Conservation (phyloP, 2,113 vertebrate species). For the Sylvietta virens region DNA sequence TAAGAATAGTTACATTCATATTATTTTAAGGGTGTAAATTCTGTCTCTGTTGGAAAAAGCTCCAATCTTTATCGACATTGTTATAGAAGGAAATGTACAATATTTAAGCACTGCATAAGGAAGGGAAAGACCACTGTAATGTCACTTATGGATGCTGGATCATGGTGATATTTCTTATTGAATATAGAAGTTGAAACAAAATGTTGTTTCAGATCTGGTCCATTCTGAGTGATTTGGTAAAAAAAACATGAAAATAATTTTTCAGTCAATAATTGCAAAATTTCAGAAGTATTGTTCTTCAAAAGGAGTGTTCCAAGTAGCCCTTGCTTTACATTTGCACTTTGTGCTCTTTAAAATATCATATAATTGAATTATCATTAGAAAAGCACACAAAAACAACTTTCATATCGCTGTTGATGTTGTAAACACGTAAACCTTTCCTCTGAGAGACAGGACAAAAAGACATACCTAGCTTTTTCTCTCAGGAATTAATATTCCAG, state of each 20-base stretch:
- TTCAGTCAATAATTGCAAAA: neutral
- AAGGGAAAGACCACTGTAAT: neutral
- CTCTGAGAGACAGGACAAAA: neutral
- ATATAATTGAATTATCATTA: neutral
- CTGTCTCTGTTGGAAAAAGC: neutral
- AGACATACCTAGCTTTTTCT: neutral
- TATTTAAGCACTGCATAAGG: neutral
- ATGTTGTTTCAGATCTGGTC: neutral
- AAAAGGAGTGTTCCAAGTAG: neutral
- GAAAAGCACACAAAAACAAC: neutral
- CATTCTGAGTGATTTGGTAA: neutral
- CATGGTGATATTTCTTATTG: neutral
- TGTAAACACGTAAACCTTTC: neutral
- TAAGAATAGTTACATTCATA: neutral
- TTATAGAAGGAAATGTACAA: accelerated
- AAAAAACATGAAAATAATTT: neutral
- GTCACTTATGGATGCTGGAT: neutral
- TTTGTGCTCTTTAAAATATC: neutral
- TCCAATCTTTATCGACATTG: accelerated
- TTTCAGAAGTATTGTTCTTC: neutral
- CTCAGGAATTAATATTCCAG: neutral
- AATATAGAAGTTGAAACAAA: neutral
- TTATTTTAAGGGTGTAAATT: neutral
- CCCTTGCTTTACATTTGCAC: neutral
- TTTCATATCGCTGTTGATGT: neutral